Conservation (phyloP, 2,797 vertebrate species). For the Rhinophrynus dorsalis region DNA sequence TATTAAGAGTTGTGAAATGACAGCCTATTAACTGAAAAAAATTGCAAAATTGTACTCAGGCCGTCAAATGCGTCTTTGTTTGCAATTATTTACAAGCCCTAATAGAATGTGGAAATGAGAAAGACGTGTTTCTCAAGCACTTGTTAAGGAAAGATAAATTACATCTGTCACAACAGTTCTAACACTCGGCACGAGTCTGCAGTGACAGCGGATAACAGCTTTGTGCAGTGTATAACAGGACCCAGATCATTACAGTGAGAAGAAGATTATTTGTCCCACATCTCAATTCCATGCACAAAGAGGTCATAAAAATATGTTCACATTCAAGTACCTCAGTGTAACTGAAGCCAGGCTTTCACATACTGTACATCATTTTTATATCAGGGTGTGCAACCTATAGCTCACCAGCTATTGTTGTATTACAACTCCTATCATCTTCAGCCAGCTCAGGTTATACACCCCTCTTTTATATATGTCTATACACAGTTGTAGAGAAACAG, state of each 20-base stretch:
- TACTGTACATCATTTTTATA: too few species aligned
- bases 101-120: constrained; percentile 45
- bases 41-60: constrained; percentile 32
- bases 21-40: constrained; percentile 37
- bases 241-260: constrained; percentile 38
- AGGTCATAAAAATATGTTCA: constrained; percentile 29
- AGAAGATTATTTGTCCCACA: constrained; percentile 34
- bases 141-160: constrained; percentile 51
- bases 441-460: too few species aligned
- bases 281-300: constrained; percentile 2
- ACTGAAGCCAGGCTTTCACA: too few species aligned
- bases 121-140: constrained; percentile 40
- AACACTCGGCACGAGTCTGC: constrained; percentile 19
- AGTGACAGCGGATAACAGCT: constrained; percentile 47
- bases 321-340: too few species aligned
- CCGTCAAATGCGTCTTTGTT: constrained; percentile 45
- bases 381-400: too few species aligned
- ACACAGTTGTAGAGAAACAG: too few species aligned
- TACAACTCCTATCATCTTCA: too few species aligned
- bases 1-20: constrained; percentile 26
- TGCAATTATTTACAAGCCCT: constrained; percentile 47
- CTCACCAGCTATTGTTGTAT: too few species aligned
- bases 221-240: constrained; percentile 33
- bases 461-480: too few species aligned
- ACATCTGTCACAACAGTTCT: constrained; percentile 46